Evolutionary conservation across 2,113 vertebrate genomes (phyloP).

Genomic region (Chelonoidis abingdonii): DNA sequence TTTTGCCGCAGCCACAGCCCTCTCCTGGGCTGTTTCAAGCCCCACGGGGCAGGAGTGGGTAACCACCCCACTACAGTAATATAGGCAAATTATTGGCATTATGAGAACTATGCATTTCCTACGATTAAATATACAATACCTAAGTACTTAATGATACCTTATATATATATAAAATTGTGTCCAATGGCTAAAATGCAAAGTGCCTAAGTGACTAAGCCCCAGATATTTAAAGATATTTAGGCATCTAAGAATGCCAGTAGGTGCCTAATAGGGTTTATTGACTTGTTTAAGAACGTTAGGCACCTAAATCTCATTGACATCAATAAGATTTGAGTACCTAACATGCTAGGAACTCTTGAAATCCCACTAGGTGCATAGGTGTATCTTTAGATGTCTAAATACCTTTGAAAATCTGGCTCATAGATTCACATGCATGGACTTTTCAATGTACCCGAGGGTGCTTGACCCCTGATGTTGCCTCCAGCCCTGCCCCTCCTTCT

Average conservation of each 20-base stretch:
- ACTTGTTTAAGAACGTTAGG: neutral
- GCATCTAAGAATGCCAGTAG: neutral
- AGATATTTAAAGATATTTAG: neutral
- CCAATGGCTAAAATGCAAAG: too few relatives aligned
- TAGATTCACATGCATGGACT: neutral
- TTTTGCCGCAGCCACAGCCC: too few relatives aligned
- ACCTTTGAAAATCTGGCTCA: neutral
- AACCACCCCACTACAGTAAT: too few relatives aligned
- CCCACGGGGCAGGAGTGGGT: too few relatives aligned
- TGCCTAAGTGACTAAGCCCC: too few relatives aligned
- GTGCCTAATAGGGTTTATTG: neutral
- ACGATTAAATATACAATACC: neutral
- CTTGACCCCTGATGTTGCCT: too few relatives aligned
- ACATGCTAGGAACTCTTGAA: neutral
- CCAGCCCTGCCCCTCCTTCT: too few relatives aligned
- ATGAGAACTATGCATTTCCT: neutral
- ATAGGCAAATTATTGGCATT: neutral
- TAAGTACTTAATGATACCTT: neutral
- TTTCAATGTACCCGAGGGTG: too few relatives aligned
- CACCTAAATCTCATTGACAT: neutral
- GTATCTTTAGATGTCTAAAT: neutral
- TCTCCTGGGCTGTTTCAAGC: too few relatives aligned
- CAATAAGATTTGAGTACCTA: neutral
- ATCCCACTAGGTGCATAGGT: neutral
- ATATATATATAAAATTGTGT: too few relatives aligned